Percentiles rank a stretch among this genome's conserved stretches.
phyloP scores from a whole-genome alignment of 2,888 invertebrate species.

The Cheilosia scutellata region DNA sequence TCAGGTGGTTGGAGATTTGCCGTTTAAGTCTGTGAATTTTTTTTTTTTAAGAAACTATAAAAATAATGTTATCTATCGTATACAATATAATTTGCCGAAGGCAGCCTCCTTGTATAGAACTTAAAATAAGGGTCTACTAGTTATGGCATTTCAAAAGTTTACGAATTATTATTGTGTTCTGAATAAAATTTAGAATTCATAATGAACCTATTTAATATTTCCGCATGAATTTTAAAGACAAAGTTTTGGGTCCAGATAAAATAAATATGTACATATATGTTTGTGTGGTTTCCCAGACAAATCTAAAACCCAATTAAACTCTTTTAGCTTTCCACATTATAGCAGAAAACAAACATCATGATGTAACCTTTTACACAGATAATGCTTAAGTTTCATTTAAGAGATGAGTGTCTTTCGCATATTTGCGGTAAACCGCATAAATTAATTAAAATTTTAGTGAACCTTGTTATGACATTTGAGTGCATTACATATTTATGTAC shows the following conservation, averaged over 20 bases:
- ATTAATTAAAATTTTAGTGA: not conserved
- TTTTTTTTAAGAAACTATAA: too few relatives aligned
- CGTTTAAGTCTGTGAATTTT: too few relatives aligned
- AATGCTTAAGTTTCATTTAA: not conserved
- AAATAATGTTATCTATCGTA: too few relatives aligned
- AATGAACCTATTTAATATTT: not conserved
- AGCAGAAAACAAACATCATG: not conserved
- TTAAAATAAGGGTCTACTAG: not conserved
- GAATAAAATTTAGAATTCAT: not conserved
- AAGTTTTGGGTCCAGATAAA: not conserved
- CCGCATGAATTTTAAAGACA: not conserved
- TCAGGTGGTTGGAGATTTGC: too few relatives aligned
- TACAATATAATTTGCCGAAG: too few relatives aligned
- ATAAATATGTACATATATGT: not conserved
- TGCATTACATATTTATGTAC: not conserved
- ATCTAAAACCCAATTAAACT: not conserved
- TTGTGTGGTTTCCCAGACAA: not conserved
- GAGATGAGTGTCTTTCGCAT: not conserved
- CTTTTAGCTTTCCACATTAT: not conserved
- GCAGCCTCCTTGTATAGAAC: too few relatives aligned
- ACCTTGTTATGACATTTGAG: not conserved
- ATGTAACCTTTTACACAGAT: not conserved
- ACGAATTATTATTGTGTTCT: too few relatives aligned
- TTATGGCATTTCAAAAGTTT: not conserved
- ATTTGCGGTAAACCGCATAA: not conserved